These are phyloP conservation scores for Vidua chalybeata DNA, from an alignment of 2,113 vertebrate genomes.

Conservation along the genomic window DNA sequence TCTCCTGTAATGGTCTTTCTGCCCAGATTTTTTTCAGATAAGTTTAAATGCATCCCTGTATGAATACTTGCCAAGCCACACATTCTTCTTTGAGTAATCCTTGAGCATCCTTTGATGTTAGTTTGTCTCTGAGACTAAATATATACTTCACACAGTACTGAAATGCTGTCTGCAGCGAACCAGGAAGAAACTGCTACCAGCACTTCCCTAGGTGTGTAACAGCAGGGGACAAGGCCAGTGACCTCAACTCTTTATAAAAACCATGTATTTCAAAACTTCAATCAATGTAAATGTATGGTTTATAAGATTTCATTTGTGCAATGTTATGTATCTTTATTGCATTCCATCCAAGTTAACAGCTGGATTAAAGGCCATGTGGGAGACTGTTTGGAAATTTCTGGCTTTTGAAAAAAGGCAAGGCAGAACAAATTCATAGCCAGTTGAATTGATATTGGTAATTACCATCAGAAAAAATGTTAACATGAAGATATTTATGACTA, in stretches of 20 bases:
- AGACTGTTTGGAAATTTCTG: conserved; percentile 43
- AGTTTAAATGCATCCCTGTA: background rate
- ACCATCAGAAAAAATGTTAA: conserved; percentile 15
- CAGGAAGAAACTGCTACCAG: background rate
- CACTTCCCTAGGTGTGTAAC: background rate
- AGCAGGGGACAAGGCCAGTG: background rate
- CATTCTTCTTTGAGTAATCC: background rate
- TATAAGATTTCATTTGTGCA: conserved; percentile 22
- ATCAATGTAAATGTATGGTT: background rate
- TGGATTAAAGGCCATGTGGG: background rate
- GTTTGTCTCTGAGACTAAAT: background rate
- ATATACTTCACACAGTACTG: background rate
- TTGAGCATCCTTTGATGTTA: background rate
- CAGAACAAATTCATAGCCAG: conserved; percentile 50
- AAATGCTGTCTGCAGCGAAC: background rate
- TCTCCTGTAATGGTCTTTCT: background rate
- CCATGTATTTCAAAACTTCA: background rate
- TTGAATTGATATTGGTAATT: conserved; percentile 46
- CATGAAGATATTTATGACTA: conserved; percentile 12
- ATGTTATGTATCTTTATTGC: conserved; percentile 1
- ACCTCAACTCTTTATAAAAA: background rate
- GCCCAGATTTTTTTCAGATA: background rate
- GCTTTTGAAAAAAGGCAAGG: conserved; percentile 6
- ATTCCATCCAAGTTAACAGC: conserved; percentile 23
- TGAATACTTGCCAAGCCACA: background rate